Conservation (phyloP, 2,113 vertebrate species). For the Potamarius usumacintae region DNA sequence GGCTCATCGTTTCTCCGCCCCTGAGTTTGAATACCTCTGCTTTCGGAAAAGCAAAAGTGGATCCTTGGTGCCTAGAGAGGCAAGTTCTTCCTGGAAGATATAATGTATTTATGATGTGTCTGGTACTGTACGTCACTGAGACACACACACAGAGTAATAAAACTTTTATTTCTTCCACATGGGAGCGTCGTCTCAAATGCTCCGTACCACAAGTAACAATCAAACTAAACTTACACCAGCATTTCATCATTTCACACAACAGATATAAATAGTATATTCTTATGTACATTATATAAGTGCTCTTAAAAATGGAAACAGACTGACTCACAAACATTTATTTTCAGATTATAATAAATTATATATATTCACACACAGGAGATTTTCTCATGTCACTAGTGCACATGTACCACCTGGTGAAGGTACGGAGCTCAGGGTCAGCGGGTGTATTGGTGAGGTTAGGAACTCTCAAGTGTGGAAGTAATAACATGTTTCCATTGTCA, state of each 20-base stretch:
- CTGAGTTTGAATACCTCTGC: too few species aligned
- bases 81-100: too few species aligned
- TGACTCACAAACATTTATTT: neutral
- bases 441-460: neutral
- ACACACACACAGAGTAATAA: too few species aligned
- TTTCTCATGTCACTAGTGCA: neutral
- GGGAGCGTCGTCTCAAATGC: too few species aligned
- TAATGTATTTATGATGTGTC: too few species aligned
- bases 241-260: neutral
- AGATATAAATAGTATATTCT: neutral
- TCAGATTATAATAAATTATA: neutral
- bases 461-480: neutral
- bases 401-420: neutral
- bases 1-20: too few species aligned
- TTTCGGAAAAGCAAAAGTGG: too few species aligned
- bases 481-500: too few species aligned
- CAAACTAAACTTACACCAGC: neutral
- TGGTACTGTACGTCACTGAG: too few species aligned
- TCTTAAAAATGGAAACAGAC: neutral
- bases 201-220: too few species aligned
- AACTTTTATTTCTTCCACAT: too few species aligned
- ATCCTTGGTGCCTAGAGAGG: too few species aligned
- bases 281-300: neutral
- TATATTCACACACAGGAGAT: neutral
- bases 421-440: neutral